Evolutionary conservation across 2,797 vertebrate species (phyloP), one percentile per base, ranked within the genome.

Genomic region (Galago senegalensis): DNA sequence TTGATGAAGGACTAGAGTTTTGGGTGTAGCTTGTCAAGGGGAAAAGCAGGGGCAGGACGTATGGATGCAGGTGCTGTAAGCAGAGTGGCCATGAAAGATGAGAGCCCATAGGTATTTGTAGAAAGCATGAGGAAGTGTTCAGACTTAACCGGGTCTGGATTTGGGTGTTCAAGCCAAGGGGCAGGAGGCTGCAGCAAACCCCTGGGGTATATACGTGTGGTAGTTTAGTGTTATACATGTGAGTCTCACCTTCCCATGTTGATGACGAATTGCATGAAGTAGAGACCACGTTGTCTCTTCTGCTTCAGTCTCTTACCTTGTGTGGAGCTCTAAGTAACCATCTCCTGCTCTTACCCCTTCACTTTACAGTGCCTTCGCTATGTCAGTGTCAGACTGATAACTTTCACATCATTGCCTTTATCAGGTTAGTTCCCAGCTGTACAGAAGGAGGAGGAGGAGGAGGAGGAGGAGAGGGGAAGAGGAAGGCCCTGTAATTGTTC

Each of bases 141-240:
- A 83, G 58, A 79, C 76, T 27, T 80, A 89, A 46, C 31, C 23
- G 84, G 49, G 31, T 96, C 46, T 92, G 61, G 34, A 81, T 81
- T 58, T 80, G 31, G 16, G 37, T 10, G 34, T 77, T 75, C n/a
- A 80, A 84, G 31, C 16, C 87, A 87, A 46, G 37, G 60, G 7
- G 14, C 37, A 84, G 31, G 23, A 95, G 13, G 34, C 73, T 12
- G 25, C 61, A 82, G 20, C 12, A 76, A 72, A 91, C 77, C 53
- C 86, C 37, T 83, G 61, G 5, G 6, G 49, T 87, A 34, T 10
- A 69, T 79, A 5, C 16, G 0, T 58, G 84, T 76, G 43, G 94
- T 79, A 73, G 23, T 83, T 89, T 69, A 40, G 12, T 69, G 58
- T 46, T 56, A 61, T 34, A 67, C 17, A 72, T 14, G 86, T 73